Percentiles rank a stretch among this genome's conserved stretches.
Evolutionary conservation across 92 coral and sea anemone genomes (phyloP).

Genomic region (Palythoa grandiflora): DNA sequence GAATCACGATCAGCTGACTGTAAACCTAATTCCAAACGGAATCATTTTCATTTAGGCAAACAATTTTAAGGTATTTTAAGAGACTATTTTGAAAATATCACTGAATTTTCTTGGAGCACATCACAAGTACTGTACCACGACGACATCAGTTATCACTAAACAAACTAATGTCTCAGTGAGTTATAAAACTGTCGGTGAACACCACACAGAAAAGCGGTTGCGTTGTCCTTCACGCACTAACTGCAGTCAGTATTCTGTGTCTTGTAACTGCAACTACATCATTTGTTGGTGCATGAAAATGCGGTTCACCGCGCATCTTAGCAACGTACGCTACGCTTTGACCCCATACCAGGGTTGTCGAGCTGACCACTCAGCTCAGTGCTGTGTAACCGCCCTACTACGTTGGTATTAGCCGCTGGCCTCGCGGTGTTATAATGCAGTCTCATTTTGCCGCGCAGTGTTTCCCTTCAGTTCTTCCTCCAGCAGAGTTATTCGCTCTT

Average conservation of each 20-base stretch:
- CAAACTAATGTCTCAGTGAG: background rate
- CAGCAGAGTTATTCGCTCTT: conserved; percentile 79
- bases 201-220: background rate
- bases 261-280: background rate
- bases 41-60: background rate
- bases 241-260: background rate
- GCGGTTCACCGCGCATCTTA: background rate
- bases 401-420: background rate
- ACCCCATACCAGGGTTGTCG: background rate
- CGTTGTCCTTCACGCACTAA: background rate
- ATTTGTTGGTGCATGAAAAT: background rate
- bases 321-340: background rate
- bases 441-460: conserved; percentile 80
- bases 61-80: background rate
- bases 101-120: background rate
- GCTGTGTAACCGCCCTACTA: background rate
- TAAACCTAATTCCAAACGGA: background rate
- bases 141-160: too few relatives aligned
- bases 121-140: background rate
- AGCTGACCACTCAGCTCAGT: background rate
- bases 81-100: background rate
- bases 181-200: background rate
- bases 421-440: conserved; percentile 66
- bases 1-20: background rate
- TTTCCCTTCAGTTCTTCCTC: conserved; percentile 76